phyloP scores from a whole-genome alignment of 2,113 vertebrate genomes.

The Vombatus ursinus region DNA sequence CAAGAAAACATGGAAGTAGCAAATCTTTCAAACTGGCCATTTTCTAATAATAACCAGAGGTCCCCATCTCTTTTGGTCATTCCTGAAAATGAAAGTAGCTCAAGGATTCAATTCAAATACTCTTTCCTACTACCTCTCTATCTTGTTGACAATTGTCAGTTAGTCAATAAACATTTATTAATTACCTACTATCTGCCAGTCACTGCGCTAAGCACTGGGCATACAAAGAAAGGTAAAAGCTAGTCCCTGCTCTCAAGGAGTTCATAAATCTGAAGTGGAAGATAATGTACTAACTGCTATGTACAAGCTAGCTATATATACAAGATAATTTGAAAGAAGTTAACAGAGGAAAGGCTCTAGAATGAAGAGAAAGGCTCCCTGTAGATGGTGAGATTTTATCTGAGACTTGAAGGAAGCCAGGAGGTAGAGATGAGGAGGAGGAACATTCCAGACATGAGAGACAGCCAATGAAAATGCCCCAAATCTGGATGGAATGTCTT shows the following conservation, averaged over 20 bases:
- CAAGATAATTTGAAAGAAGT: neutral
- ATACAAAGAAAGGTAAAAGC: no score
- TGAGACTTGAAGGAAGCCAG: neutral
- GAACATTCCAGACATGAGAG: neutral
- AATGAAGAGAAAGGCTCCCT: neutral
- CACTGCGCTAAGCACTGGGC: no score
- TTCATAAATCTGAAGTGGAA: no score
- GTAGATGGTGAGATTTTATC: neutral
- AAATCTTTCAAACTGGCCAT: neutral
- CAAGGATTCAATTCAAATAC: neutral
- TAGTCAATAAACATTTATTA: no score
- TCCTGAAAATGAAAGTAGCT: neutral
- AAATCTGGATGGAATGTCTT: neutral
- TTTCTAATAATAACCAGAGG: neutral
- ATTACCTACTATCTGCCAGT: no score
- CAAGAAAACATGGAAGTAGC: neutral
- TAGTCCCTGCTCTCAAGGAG: no score
- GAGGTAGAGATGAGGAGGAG: neutral
- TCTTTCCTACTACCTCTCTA: neutral
- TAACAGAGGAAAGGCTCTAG: neutral
- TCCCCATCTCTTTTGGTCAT: constrained; percentile 2
- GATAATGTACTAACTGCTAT: no score
- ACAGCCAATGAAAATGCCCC: neutral
- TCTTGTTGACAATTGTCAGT: neutral
- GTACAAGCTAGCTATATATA: no score